Conservation (phyloP, 2,113 vertebrate genomes). For the Promerops cafer region DNA sequence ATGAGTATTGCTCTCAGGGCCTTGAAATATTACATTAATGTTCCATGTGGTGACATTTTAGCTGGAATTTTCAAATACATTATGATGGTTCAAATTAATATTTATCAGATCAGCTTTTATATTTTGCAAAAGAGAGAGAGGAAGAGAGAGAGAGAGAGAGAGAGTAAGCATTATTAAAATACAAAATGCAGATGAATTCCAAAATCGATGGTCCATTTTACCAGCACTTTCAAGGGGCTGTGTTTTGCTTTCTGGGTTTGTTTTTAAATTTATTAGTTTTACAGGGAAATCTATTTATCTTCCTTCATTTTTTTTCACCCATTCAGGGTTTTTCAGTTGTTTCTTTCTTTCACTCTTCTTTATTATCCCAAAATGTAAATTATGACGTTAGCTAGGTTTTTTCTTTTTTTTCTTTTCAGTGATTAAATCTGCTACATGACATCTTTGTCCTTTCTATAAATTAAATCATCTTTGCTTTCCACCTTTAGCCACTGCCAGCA, state of each 20-base stretch:
- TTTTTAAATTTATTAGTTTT: slow-evolving; percentile 84
- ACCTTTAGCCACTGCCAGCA: slow-evolving; percentile 74
- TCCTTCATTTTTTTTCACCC: slow-evolving; percentile 39
- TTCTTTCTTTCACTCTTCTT: slow-evolving; percentile 73
- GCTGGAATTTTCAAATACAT: slow-evolving; percentile 99
- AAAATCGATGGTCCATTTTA: slow-evolving; percentile 86
- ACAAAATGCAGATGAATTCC: slow-evolving; percentile 88
- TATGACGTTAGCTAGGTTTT: slow-evolving; percentile 74
- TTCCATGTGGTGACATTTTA: slow-evolving; percentile 99
- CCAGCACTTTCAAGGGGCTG: slow-evolving; percentile 78
- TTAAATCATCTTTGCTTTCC: slow-evolving; percentile 81
- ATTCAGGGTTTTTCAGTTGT: slow-evolving; percentile 63
- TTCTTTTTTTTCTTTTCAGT: slow-evolving; percentile 71
- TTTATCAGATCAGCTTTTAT: slow-evolving; percentile 99
- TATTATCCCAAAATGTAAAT: slow-evolving; percentile 83
- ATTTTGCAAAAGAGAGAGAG: slow-evolving; percentile 96
- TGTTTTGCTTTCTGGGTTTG: slow-evolving; percentile 80
- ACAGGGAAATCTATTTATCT: slow-evolving; percentile 77
- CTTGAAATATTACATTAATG: slow-evolving; percentile 99
- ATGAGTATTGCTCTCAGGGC: slow-evolving; percentile 99
- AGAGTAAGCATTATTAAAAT: slow-evolving; percentile 89
- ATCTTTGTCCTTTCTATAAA: slow-evolving; percentile 84
- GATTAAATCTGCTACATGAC: slow-evolving; percentile 86
- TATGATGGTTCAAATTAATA: slow-evolving; percentile 99
- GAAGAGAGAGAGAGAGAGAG: slow-evolving; percentile 48